Evolutionary conservation across 2,888 invertebrate species (phyloP).

Genomic region (Adela reaumurella): DNA sequence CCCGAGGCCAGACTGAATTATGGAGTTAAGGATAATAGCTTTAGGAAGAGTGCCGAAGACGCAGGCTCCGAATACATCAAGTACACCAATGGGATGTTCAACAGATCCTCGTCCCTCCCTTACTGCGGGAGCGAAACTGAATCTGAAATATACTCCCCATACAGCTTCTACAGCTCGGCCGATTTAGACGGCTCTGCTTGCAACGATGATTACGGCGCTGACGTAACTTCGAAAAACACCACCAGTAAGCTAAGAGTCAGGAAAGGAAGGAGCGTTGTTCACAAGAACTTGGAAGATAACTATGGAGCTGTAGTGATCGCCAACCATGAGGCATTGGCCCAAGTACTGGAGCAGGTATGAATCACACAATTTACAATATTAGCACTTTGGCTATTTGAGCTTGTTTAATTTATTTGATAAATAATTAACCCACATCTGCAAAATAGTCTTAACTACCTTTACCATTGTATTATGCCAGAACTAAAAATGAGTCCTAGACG

Average conservation of each 20-base stretch:
- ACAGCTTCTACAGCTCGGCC: slow-evolving; percentile 68
- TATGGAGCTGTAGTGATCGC: slow-evolving; percentile 87
- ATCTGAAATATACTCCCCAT: slow-evolving; percentile 79
- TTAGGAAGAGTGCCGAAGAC: slow-evolving; percentile 44
- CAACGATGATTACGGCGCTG: slow-evolving; percentile 38
- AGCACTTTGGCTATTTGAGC: no score
- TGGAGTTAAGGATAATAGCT: slow-evolving; percentile 23
- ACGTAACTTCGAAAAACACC: slow-evolving; percentile 42
- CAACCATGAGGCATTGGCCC: slow-evolving; percentile 85
- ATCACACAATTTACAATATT: no score
- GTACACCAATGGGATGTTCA: slow-evolving; percentile 53
- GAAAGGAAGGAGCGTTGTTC: slow-evolving; percentile 78
- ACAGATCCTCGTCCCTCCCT: slow-evolving; percentile 68
- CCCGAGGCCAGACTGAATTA: slow-evolving; percentile 23
- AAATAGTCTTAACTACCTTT: no score
- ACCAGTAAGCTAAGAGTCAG: slow-evolving; percentile 69
- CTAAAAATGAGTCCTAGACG: no score
- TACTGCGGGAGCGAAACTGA: slow-evolving; percentile 83
- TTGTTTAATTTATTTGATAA: no score
- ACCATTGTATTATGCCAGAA: no score
- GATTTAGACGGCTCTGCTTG: slow-evolving; percentile 42
- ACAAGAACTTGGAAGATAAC: slow-evolving; percentile 83
- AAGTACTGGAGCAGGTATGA: slow-evolving; percentile 84
- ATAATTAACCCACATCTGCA: no score
- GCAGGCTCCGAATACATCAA: slow-evolving; percentile 56